Conservation (phyloP, 2,888 invertebrate species). For the Acanthosepion esculentum region DNA sequence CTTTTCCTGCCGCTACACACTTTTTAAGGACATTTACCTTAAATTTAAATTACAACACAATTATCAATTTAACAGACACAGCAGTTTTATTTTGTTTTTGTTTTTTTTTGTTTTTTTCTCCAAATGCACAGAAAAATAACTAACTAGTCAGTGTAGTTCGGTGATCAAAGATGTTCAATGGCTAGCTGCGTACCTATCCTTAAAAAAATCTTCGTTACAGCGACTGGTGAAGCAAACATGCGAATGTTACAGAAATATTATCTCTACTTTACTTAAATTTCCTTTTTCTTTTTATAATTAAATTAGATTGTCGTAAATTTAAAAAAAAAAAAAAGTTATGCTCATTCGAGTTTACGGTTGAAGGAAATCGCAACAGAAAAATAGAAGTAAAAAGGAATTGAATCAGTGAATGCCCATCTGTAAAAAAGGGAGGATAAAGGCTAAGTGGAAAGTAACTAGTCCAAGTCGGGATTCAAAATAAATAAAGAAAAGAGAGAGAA, state of each 20-base stretch:
- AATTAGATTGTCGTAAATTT: too few relatives aligned
- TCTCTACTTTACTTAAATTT: background rate
- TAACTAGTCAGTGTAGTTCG: background rate
- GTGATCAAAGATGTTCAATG: background rate
- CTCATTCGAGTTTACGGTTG: too few relatives aligned
- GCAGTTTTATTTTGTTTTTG: background rate
- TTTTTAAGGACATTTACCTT: background rate
- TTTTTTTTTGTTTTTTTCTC: background rate
- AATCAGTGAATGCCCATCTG: too few relatives aligned
- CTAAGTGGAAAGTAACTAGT: too few relatives aligned
- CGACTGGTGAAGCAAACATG: background rate
- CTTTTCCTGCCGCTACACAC: background rate
- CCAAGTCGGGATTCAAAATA: too few relatives aligned
- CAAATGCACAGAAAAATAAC: background rate
- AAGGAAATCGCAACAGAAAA: too few relatives aligned
- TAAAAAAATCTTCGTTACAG: background rate
- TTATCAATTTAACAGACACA: background rate
- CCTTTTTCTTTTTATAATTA: too few relatives aligned
- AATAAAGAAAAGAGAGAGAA: too few relatives aligned
- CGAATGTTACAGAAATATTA: background rate
- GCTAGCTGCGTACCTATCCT: background rate
- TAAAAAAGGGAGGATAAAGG: too few relatives aligned
- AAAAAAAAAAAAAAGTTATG: too few relatives aligned
- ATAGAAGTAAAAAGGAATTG: too few relatives aligned
- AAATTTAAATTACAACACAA: background rate